These are phyloP conservation scores for Drosophila mettleri DNA, from an alignment of 2,888 invertebrate species.

Conservation along the genomic window DNA sequence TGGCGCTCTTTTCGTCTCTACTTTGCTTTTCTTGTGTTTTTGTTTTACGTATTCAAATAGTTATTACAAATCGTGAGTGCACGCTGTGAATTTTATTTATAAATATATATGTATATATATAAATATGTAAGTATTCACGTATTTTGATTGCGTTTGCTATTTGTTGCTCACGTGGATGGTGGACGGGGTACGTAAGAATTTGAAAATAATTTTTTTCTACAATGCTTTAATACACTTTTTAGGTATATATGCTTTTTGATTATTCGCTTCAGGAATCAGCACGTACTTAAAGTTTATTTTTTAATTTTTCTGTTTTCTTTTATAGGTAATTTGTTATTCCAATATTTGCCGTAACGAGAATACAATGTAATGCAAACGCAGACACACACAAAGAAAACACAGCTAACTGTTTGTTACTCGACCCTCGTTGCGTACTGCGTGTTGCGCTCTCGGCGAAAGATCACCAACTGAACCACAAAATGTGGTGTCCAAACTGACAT, in stretches of 20 bases:
- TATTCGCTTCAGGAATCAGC: not conserved
- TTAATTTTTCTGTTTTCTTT: constrained; percentile 27
- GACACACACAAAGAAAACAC: constrained; percentile 30
- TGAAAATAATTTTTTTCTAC: not conserved
- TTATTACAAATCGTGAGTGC: constrained; percentile 18
- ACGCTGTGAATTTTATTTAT: constrained; percentile 9
- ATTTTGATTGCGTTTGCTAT: constrained; percentile 39
- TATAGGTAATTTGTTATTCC: constrained; percentile 27
- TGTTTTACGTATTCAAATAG: constrained; percentile 15
- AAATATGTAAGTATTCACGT: constrained; percentile 15
- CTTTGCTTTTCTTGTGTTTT: not conserved
- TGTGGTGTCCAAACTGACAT: constrained; percentile 28
- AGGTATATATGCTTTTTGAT: constrained; percentile 4
- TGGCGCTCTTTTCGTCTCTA: constrained; percentile 39
- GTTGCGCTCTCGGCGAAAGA: constrained; percentile 81
- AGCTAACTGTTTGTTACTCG: constrained; percentile 27
- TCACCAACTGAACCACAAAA: constrained; percentile 82
- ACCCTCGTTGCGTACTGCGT: constrained; percentile 58
- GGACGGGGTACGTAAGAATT: constrained; percentile 23
- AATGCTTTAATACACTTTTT: not conserved
- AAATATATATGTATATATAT: not conserved
- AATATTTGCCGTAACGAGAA: constrained; percentile 35
- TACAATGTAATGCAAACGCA: constrained; percentile 28
- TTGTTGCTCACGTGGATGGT: constrained; percentile 66
- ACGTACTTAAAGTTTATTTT: constrained; percentile 15